phyloP scores from a whole-genome alignment of 2,113 vertebrate species.

The Phrynocephalus versicolor region DNA sequence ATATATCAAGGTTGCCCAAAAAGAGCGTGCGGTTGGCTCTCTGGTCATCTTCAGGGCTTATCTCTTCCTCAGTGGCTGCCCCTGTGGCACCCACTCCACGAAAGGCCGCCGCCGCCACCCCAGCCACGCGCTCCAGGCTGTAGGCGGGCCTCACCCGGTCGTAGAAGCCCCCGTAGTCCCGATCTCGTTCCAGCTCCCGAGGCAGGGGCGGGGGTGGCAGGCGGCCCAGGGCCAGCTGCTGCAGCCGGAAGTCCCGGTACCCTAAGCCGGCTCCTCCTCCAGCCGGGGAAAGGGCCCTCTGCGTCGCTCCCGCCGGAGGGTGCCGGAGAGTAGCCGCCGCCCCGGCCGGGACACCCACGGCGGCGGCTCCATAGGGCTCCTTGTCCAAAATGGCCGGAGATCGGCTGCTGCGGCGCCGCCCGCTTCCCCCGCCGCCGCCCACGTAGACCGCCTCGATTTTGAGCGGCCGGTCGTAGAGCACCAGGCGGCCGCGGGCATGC shows the following conservation, averaged over 20 bases:
- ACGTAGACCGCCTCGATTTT: constrained; percentile 94
- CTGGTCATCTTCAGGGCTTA: constrained; percentile 96
- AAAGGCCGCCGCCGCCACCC: constrained; percentile 80
- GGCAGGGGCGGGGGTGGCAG: constrained; percentile 90
- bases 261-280: constrained; percentile 82
- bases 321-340: constrained; percentile 80
- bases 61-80: constrained; percentile 81
- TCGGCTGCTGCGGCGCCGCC: constrained; percentile 85
- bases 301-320: constrained; percentile 70
- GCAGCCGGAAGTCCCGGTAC: constrained; percentile 92
- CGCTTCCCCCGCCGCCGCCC: constrained; percentile 65
- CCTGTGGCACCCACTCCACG: constrained; percentile 61
- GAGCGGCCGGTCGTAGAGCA: constrained; percentile 91
- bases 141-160: constrained; percentile 89
- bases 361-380: constrained; percentile 68
- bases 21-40: constrained; percentile 95
- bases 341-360: constrained; percentile 68
- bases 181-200: constrained; percentile 87
- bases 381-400: constrained; percentile 85
- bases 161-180: constrained; percentile 88
- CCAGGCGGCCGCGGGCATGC: constrained; percentile 89
- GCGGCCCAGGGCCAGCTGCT: constrained; percentile 91
- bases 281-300: constrained; percentile 84
- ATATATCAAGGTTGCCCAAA: constrained; percentile 94
- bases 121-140: constrained; percentile 79